Evolutionary conservation across 2,888 invertebrate species (phyloP).

Genomic region (Ennomos erosarius): DNA sequence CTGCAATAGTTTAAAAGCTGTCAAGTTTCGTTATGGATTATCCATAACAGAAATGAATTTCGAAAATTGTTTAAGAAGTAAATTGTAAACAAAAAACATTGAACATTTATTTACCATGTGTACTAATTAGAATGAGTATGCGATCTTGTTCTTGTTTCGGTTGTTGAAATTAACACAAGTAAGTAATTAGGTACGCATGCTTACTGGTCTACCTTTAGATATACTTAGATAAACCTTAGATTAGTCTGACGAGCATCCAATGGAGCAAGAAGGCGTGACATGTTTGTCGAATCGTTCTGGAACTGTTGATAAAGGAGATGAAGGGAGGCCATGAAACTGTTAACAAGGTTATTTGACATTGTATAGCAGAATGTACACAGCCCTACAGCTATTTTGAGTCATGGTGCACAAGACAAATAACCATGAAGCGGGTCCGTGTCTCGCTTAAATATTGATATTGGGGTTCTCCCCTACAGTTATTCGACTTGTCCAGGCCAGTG

Average conservation of each 20-base stretch:
- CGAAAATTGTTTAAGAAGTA: no score
- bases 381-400: slow-evolving; percentile 72
- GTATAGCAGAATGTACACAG: slow-evolving; percentile 72
- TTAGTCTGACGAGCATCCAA: slow-evolving; percentile 16
- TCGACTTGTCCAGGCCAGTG: slow-evolving; percentile 21
- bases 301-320: slow-evolving; percentile 3
- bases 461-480: slow-evolving; percentile 43
- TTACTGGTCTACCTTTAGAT: neutral
- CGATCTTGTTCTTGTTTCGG: no score
- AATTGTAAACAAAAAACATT: no score
- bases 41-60: no score
- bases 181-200: no score
- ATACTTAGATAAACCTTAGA: neutral
- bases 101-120: no score
- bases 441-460: slow-evolving; percentile 75
- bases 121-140: no score
- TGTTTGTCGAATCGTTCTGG: slow-evolving; percentile 8
- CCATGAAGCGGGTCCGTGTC: slow-evolving; percentile 60
- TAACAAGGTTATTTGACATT: slow-evolving; percentile 73
- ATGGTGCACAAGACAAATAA: slow-evolving; percentile 75
- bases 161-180: no score
- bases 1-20: no score
- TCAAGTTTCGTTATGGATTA: no score
- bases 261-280: slow-evolving; percentile 5
- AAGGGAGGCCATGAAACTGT: slow-evolving; percentile 51